These are phyloP conservation scores for Cryptomyrus ogoouensis DNA, from an alignment of 2,113 vertebrate genomes.

Conservation along the genomic window DNA sequence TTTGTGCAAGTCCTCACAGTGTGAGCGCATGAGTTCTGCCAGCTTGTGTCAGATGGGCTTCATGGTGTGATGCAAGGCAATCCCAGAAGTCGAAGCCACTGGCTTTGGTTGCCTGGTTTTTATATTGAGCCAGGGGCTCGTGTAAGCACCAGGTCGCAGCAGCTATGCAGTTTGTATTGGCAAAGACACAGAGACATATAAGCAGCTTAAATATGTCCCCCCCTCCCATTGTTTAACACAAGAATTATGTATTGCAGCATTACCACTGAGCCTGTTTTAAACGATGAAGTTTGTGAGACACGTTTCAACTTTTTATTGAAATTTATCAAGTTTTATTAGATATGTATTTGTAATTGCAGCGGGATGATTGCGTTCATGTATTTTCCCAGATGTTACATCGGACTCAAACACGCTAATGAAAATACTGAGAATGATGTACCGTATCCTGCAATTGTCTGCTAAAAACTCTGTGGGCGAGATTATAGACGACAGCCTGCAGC, in stretches of 20 bases:
- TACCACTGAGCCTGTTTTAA: neutral
- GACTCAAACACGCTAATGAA: constrained; percentile 8
- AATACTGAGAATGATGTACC: constrained; percentile 15
- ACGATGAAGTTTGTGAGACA: neutral
- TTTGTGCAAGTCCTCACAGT: neutral
- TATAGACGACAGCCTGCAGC: constrained; percentile 26
- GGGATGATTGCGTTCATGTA: neutral
- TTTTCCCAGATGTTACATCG: neutral
- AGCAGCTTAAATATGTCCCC: neutral
- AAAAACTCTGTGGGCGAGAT: constrained; percentile 44
- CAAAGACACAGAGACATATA: neutral
- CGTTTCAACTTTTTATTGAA: neutral
- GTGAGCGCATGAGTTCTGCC: neutral
- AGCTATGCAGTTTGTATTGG: neutral
- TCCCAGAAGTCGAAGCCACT: neutral
- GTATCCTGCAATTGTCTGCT: constrained; percentile 33
- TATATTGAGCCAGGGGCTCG: neutral
- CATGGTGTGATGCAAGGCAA: neutral
- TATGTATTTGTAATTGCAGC: neutral
- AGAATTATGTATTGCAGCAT: neutral
- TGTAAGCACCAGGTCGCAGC: neutral
- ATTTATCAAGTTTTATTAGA: no score
- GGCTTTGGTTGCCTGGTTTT: neutral
- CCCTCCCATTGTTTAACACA: no score
- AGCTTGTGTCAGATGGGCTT: neutral